Evolutionary conservation across 2,113 vertebrate species (phyloP).

Genomic region (Murina feae): DNA sequence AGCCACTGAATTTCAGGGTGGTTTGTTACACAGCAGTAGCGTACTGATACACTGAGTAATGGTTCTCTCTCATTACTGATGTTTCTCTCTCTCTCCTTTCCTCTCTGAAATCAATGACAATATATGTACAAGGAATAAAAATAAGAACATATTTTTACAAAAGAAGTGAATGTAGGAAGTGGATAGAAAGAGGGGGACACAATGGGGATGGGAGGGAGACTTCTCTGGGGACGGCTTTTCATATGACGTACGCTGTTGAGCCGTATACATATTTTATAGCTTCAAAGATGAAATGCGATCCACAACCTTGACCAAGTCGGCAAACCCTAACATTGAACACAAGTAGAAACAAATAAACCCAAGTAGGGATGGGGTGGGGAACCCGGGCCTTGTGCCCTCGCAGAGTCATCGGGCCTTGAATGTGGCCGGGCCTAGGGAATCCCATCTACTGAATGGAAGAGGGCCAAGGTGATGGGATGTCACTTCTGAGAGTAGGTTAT

Average conservation of each 20-base stretch:
- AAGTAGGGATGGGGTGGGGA: rapidly evolving
- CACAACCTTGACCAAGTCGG: background rate
- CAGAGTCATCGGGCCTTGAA: background rate
- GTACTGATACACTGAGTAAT: background rate
- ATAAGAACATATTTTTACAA: background rate
- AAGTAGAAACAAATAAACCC: background rate
- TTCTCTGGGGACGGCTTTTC: background rate
- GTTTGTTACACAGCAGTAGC: background rate
- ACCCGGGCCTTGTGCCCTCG: rapidly evolving
- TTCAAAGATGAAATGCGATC: background rate
- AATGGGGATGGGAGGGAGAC: too few relatives aligned
- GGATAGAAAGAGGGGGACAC: rapidly evolving
- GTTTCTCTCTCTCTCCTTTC: too few relatives aligned
- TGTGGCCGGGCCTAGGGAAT: rapidly evolving
- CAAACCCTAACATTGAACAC: background rate
- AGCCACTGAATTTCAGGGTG: background rate
- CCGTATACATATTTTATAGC: background rate
- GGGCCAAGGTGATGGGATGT: background rate
- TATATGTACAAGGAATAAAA: too few relatives aligned
- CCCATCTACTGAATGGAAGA: rapidly evolving
- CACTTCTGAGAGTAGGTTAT: background rate
- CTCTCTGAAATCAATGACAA: too few relatives aligned
- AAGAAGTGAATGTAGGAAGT: background rate
- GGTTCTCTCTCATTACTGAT: too few relatives aligned
- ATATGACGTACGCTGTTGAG: background rate